Percentiles rank a stretch among this genome's conserved stretches.
Evolutionary conservation across 2,113 vertebrate species (phyloP).

Genomic region (Anhinga rufa): DNA sequence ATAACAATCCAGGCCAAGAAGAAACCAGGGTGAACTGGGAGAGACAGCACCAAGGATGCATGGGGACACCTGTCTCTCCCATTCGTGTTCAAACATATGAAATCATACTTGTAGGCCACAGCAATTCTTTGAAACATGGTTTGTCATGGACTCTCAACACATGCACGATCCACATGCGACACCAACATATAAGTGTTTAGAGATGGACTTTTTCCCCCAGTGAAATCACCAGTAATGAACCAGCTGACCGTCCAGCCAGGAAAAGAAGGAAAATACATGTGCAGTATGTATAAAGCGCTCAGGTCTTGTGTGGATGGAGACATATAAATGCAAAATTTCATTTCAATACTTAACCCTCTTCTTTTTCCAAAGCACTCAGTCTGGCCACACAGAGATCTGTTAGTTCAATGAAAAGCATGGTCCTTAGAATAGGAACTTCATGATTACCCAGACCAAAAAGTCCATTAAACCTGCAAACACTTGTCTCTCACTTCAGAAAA

Average conservation of each 20-base stretch:
- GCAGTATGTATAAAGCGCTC: background rate
- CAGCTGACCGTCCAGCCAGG: background rate
- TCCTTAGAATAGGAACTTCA: background rate
- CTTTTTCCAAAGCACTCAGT: slow-evolving; percentile 37
- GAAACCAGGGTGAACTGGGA: background rate
- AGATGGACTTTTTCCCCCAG: background rate
- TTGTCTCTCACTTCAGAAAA: background rate
- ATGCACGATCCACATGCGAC: background rate
- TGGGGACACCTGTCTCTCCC: background rate
- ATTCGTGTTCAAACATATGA: background rate
- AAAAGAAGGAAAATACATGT: background rate
- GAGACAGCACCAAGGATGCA: background rate
- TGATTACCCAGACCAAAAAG: background rate
- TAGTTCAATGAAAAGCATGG: slow-evolving; percentile 22
- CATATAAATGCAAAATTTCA: background rate
- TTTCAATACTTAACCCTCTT: slow-evolving; percentile 34
- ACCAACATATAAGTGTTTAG: background rate
- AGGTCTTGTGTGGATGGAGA: background rate
- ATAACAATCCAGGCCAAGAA: background rate
- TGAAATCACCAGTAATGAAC: background rate
- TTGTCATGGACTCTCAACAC: background rate
- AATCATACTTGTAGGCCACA: background rate
- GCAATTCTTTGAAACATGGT: background rate
- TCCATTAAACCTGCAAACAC: background rate
- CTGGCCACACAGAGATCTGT: slow-evolving; percentile 47